Percentiles rank a stretch among this genome's conserved stretches.
Conservation (phyloP, 2,888 invertebrate genomes). For the Tenodera sinensis region DNA sequence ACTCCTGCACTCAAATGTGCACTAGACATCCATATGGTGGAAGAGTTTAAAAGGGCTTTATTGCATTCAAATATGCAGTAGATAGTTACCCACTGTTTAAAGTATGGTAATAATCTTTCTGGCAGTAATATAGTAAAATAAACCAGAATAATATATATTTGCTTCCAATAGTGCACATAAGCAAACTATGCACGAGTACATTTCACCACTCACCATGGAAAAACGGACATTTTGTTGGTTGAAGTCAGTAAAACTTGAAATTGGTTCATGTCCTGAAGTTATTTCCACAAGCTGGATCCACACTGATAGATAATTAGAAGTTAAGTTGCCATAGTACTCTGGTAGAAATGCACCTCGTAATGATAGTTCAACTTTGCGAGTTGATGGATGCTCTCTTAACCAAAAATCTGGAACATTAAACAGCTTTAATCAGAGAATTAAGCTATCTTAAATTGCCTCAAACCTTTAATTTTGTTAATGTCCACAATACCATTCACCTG, state of each 20-base stretch:
- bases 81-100: too few species aligned
- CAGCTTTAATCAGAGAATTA: not conserved
- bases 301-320: conserved; percentile 46
- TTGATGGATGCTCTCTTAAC: conserved; percentile 40
- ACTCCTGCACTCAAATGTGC: too few species aligned
- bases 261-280: not conserved
- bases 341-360: conserved; percentile 60
- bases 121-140: too few species aligned
- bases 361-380: conserved; percentile 50
- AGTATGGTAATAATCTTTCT: too few species aligned
- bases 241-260: conserved; percentile 6
- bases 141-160: too few species aligned
- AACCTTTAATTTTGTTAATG: not conserved
- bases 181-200: too few species aligned
- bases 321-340: conserved; percentile 50
- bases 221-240: conserved; percentile 40
- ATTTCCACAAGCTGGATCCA: conserved; percentile 47
- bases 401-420: conserved; percentile 34
- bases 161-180: too few species aligned
- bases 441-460: not conserved
- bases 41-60: too few species aligned
- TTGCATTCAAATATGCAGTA: too few species aligned
- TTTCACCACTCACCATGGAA: conserved; percentile 42
- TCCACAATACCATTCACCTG: too few species aligned
- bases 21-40: too few species aligned